phyloP scores from a whole-genome alignment of 1,140 invertebrate genomes.

The Eciton burchellii region DNA sequence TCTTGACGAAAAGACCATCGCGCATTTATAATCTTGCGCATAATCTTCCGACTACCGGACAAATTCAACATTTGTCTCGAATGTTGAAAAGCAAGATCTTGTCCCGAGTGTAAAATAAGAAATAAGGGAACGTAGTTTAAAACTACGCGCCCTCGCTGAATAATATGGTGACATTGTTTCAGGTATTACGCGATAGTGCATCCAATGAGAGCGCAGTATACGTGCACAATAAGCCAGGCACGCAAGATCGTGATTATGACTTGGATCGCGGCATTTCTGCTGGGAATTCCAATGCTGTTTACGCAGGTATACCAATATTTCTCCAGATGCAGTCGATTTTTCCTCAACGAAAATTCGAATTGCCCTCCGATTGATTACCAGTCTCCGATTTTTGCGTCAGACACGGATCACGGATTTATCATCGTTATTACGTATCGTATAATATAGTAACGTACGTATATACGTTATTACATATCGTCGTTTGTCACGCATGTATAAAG shows the following conservation, averaged over 20 bases:
- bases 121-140: too few relatives aligned
- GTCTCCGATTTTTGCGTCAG: background rate
- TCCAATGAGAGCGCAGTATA: slow-evolving; percentile 91
- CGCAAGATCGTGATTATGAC: slow-evolving; percentile 88
- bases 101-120: too few relatives aligned
- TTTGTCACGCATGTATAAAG: too few relatives aligned
- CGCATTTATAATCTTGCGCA: too few relatives aligned
- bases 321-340: background rate
- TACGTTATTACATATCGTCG: too few relatives aligned
- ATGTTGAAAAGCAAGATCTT: too few relatives aligned
- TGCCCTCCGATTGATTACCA: background rate
- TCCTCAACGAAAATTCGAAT: background rate
- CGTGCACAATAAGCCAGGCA: slow-evolving; percentile 90
- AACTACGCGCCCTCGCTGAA: slow-evolving; percentile 1
- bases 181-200: slow-evolving; percentile 93
- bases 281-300: slow-evolving; percentile 87
- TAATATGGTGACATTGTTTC: slow-evolving; percentile 71
- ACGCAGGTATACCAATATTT: slow-evolving; percentile 85
- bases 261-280: slow-evolving; percentile 88
- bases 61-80: too few relatives aligned
- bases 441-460: too few relatives aligned
- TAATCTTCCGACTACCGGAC: too few relatives aligned
- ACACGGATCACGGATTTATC: background rate
- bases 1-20: too few relatives aligned
- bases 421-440: background rate